A percentile compares a stretch with the other conserved stretches of the same genome.
Evolutionary conservation across 2,888 invertebrate species (phyloP).

Genomic region (Agrochola lychnidis): DNA sequence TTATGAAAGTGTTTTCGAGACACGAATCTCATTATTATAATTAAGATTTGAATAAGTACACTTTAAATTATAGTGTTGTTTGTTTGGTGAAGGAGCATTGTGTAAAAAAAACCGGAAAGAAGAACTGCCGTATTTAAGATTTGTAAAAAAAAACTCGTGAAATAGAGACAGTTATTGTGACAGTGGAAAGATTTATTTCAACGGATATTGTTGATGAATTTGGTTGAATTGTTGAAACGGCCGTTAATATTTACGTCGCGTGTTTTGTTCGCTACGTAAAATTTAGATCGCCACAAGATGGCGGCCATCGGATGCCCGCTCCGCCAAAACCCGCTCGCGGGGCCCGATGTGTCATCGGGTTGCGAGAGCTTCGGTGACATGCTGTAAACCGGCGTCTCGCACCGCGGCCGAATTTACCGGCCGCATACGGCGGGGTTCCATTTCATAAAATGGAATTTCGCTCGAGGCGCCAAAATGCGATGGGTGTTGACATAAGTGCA

Average conservation of each 20-base stretch:
- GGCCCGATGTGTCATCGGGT: slow-evolving; percentile 88
- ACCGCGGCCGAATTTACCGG: slow-evolving; percentile 82
- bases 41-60: slow-evolving; percentile 69
- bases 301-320: slow-evolving; percentile 89
- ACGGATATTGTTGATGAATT: slow-evolving; percentile 58
- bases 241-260: slow-evolving; percentile 86
- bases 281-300: slow-evolving; percentile 90
- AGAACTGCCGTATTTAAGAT: slow-evolving; percentile 81
- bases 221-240: slow-evolving; percentile 64
- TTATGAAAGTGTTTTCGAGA: slow-evolving; percentile 71
- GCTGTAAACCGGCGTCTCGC: slow-evolving; percentile 87
- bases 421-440: slow-evolving; percentile 88
- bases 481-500: slow-evolving; percentile 89
- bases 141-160: slow-evolving; percentile 72
- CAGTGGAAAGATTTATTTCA: slow-evolving; percentile 66
- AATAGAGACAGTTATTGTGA: slow-evolving; percentile 67
- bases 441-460: slow-evolving; percentile 90
- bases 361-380: slow-evolving; percentile 80
- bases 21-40: slow-evolving; percentile 65
- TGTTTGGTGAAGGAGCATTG: slow-evolving; percentile 84
- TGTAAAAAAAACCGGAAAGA: slow-evolving; percentile 87
- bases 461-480: slow-evolving; percentile 90
- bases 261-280: slow-evolving; percentile 89
- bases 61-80: slow-evolving; percentile 77
- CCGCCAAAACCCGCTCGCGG: slow-evolving; percentile 88